These are phyloP conservation scores for Tachina grossa DNA, from an alignment of 2,888 invertebrate genomes.

Conservation along the genomic window DNA sequence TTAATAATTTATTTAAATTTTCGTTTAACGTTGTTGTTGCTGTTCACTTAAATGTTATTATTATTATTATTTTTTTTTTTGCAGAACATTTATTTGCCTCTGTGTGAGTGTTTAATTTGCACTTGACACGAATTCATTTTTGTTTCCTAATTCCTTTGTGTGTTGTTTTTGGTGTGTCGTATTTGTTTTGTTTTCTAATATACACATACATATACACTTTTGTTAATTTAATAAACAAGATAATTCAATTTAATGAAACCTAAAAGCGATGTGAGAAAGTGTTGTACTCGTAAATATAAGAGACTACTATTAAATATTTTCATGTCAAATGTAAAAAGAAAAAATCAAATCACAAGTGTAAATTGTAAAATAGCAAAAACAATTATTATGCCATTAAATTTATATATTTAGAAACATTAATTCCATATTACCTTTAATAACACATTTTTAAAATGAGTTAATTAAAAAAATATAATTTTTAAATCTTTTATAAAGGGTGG, in stretches of 20 bases:
- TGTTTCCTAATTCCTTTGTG: conserved; percentile 25
- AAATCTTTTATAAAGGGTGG: too few relatives aligned
- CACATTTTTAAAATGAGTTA: too few relatives aligned
- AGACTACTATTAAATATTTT: neutral
- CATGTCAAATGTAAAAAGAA: neutral
- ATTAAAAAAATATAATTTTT: too few relatives aligned
- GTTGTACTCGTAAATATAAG: neutral
- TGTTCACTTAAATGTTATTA: conserved; percentile 11
- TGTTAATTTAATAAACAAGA: conserved; percentile 60
- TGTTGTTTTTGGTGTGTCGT: neutral
- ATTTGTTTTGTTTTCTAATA: neutral
- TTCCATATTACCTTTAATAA: too few relatives aligned
- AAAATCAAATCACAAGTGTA: neutral
- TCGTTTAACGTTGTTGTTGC: conserved; percentile 24
- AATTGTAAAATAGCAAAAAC: neutral
- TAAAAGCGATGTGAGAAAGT: neutral
- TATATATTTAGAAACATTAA: neutral
- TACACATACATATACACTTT: neutral
- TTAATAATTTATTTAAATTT: conserved; percentile 78
- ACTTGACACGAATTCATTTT: conserved; percentile 75
- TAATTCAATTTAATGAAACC: conserved; percentile 57
- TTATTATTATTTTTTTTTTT: conserved; percentile 1
- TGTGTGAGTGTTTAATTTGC: conserved; percentile 76
- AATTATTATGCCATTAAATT: neutral
- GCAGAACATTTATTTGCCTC: conserved; percentile 48